Evolutionary conservation across 2,888 invertebrate genomes (phyloP), one percentile per base, ranked within the genome.

Genomic region (Plebejus anna): DNA sequence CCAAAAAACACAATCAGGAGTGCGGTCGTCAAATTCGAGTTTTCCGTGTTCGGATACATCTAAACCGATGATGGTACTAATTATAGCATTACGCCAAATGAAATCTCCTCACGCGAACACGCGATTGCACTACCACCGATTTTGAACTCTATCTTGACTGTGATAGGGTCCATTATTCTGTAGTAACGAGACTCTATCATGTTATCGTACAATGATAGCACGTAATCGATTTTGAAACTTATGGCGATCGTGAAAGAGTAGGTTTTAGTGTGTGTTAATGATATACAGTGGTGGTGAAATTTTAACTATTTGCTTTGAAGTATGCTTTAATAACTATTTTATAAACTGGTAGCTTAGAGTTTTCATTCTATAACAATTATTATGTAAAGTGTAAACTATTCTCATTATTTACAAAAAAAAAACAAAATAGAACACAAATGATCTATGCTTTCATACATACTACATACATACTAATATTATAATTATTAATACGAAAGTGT

Each of bases 31-130:
- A 78, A 79, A 79, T 78, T 76, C 75, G 76, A 59, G 72, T 61
- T 76, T 80, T 79, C 77, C 80, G 80, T 80, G 80, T 77, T 61
- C 70, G 75, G 28, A 73, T 76, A 75, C 80, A 79, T 79, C 79
- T 79, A 66, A 86, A 83, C 84, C 83, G 84, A 85, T 84, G 85
- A 84, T 82, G 84, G 81, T 82, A 83, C 84, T 88, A 88, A 88
- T 88, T 88, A 87, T 85, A 79, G 77, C 80, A 82, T 81, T 82
- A 83, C 83, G 66, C 80, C 81, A 82, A 86, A 88, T 84, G 86
- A 85, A 83, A 82, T 81, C 81, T 80, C 79, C 79, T 79, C 88
- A 88, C 88, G 88, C 84, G 81, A 88, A 78, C 87, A 87, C 88
- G 87, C 87, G 80, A 87, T 78, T 59, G 16, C 59, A 47, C 32